phyloP scores from a whole-genome alignment of 2,888 invertebrate genomes.

The Andrena flavipes region DNA sequence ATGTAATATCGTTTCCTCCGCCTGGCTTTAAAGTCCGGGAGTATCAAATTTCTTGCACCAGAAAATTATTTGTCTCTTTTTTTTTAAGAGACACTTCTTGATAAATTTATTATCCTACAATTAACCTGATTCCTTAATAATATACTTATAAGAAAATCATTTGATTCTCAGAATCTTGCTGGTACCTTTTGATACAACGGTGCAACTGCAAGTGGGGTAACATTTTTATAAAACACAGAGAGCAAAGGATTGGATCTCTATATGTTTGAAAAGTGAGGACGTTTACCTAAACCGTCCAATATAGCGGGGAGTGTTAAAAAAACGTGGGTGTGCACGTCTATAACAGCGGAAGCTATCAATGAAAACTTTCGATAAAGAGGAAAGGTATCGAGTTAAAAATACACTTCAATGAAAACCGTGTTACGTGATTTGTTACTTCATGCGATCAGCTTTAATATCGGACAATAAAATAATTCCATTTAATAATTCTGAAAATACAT shows the following conservation, averaged over 20 bases:
- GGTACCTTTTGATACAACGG: too few relatives aligned
- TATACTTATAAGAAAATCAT: background rate
- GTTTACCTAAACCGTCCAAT: background rate
- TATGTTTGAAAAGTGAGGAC: background rate
- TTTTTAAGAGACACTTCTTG: background rate
- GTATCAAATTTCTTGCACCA: too few relatives aligned
- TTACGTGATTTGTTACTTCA: background rate
- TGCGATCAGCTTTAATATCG: background rate
- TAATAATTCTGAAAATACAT: background rate
- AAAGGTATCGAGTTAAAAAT: background rate
- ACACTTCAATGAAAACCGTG: background rate
- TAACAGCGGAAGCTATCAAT: background rate
- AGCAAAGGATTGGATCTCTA: background rate
- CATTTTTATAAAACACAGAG: background rate
- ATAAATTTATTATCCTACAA: background rate
- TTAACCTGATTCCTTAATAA: too few relatives aligned
- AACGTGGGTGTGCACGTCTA: background rate
- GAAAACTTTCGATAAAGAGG: background rate
- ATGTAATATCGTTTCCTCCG: too few relatives aligned
- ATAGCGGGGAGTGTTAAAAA: background rate
- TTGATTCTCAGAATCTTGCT: background rate
- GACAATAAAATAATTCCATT: too few relatives aligned
- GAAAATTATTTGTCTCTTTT: background rate
- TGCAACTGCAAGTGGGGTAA: too few relatives aligned
- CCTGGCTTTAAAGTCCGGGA: too few relatives aligned